Evolutionary conservation across 2,888 invertebrate species (phyloP), one percentile per base, ranked within the genome.

Genomic region (Napeogenes inachia): DNA sequence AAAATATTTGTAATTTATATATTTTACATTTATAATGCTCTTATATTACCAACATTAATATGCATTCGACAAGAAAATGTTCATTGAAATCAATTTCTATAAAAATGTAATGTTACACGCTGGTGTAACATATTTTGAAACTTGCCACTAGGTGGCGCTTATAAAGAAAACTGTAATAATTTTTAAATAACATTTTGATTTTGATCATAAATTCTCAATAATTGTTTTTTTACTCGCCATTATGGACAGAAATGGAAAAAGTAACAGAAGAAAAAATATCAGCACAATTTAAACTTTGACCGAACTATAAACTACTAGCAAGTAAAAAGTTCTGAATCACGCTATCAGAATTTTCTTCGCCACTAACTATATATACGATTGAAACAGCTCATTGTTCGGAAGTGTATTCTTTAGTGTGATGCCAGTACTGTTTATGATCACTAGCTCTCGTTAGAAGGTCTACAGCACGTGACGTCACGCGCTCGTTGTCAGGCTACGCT

Each of bases 341-440:
- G 79, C 75, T 71, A 76, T 50, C 47, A 61, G 72, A 68, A 54
- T 84, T 78, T 82, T 79, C 47, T 0, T 2, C 0, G 0, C 2
- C 13, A n/a, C 59, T 76, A 2, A n/a, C 60, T 73, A 84, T 80
- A 77, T 82, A 81, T 79, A 71, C 73, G 0, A 4, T 0, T 2
- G 4, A 54, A 4, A 1, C 0, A 0, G 0, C 0, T 0, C 0
- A 0, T 0, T 64, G 0, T 0, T 68, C 71, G 93, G 93, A 92
- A 91, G 92, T 92, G 92, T 91, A 85, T 92, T 91, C 92, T 92
- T 91, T 92, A 92, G 92, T 92, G 92, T 93, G 93, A 92, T 92
- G 92, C 92, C 92, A 92, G 92, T 85, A 86, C 91, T 92, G 92
- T 90, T 83, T 83, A 87, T 87, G 93, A 92, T 93, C 92, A 87